Conservation (phyloP, 2,797 vertebrate genomes). For the Borostomias antarcticus region DNA sequence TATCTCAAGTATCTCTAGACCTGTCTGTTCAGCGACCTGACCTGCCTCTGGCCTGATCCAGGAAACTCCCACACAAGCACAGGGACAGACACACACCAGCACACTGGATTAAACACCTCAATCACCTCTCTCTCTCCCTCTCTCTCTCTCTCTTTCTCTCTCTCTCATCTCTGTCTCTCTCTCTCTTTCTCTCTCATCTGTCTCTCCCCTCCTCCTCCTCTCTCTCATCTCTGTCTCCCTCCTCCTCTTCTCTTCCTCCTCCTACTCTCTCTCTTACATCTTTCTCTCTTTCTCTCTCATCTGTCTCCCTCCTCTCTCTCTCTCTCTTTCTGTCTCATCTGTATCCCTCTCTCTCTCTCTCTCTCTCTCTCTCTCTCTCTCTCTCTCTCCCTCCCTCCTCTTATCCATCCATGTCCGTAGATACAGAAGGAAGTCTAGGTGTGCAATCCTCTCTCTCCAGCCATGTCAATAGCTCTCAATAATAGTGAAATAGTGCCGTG, state of each 20-base stretch:
- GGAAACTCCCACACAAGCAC: not conserved
- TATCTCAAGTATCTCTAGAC: no score
- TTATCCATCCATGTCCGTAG: slow-evolving; percentile 22
- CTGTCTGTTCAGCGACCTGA: no score
- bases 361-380: not conserved
- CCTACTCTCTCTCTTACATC: not conserved
- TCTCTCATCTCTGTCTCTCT: not conserved
- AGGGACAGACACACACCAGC: not conserved
- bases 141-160: not conserved
- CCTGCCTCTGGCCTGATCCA: no score
- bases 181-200: slow-evolving; percentile 1
- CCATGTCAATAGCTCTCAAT: slow-evolving; percentile 72
- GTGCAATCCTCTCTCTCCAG: slow-evolving; percentile 67
- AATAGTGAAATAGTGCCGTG: slow-evolving; percentile 70
- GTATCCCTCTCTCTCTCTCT: not conserved
- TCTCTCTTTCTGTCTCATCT: not conserved
- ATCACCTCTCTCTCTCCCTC: slow-evolving; percentile 43
- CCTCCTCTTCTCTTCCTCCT: not conserved
- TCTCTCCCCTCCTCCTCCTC: slow-evolving; percentile 23
- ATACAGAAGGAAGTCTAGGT: slow-evolving; percentile 47
- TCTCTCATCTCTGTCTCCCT: not conserved
- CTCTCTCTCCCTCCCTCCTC: slow-evolving; percentile 4
- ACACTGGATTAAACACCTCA: slow-evolving; percentile 21
- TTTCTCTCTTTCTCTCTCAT: not conserved
- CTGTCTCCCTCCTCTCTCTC: not conserved